Evolutionary conservation across 1,140 invertebrate species (phyloP), one percentile per base, ranked within the genome.

Genomic region (Coenobita brevimanus): DNA sequence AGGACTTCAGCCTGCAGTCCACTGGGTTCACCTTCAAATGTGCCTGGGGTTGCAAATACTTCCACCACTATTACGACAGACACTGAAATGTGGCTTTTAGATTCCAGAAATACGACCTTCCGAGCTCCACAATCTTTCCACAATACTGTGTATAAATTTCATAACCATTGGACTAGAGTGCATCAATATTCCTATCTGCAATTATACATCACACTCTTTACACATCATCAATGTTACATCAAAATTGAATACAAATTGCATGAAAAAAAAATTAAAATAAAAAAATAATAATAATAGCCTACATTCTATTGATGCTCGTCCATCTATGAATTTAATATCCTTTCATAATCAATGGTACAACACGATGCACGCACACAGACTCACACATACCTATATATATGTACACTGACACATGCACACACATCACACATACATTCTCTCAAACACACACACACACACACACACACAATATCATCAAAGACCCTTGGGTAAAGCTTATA

Each of bases 201-300:
- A 33, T 21, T 71, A 17, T 24, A 33, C 67, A 71, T 71, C 36
- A 33, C 33, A 64, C 60, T 33, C 57, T 76, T 76, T 64, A 73
- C 41, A 54, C 21, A 76, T 84, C 21, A 76, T 84, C 69, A 84
- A 87, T 87, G 69, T 69, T 87, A 87, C 85, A 87, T 57, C 73
- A 87, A 87, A 87, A 87, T 87, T 80, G 85, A 87, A 87, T 87
- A 87, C 85, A 87, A 73, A 87, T 80, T 62, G 43, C 78, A 81
- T 46, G 41, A 30, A 87, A 8, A 79, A 3, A 62, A 82, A 60
- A 64, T 41, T 67, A 60, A 82, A 60, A 82, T 64, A 67, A 75
- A 43, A n/a, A 79, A 69, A 73, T 38, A 80, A 50, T 38, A 54
- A 54, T 33, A 67, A 71, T 54, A 30, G 50, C 24, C 36, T 3